phyloP scores from a whole-genome alignment of 2,113 vertebrate genomes.

The Boulengeromyrus knoepffleri region DNA sequence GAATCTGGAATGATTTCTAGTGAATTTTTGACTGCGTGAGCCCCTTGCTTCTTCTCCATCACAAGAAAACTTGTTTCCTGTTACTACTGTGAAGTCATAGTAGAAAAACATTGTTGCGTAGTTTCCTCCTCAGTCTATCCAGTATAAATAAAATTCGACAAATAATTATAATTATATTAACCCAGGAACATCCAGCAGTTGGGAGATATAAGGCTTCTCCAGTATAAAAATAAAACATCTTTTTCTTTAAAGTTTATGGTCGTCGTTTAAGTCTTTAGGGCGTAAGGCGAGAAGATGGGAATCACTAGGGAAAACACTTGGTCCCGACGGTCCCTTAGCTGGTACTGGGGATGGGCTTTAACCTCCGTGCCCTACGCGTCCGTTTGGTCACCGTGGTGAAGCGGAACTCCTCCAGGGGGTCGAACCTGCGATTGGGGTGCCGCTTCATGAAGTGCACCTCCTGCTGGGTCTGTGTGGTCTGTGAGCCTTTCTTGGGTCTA shows the following conservation, averaged over 20 bases:
- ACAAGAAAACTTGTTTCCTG: constrained; percentile 31
- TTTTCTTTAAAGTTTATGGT: constrained; percentile 42
- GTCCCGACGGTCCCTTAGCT: constrained; percentile 42
- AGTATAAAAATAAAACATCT: constrained; percentile 75
- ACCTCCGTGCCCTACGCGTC: constrained; percentile 66
- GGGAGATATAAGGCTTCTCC: constrained; percentile 55
- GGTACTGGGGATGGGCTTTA: constrained; percentile 58
- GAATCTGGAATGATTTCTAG: constrained; percentile 56
- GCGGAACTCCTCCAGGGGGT: constrained; percentile 63
- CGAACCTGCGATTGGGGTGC: constrained; percentile 52
- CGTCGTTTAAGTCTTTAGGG: constrained; percentile 37
- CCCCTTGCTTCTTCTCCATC: constrained; percentile 42
- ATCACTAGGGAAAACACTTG: constrained; percentile 19
- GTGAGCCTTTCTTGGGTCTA: constrained; percentile 63
- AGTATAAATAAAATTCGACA: constrained; percentile 69
- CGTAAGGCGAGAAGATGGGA: constrained; percentile 44
- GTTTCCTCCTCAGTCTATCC: constrained; percentile 57
- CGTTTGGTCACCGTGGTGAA: constrained; percentile 71
- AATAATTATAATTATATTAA: constrained; percentile 51
- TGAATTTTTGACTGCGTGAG: constrained; percentile 36
- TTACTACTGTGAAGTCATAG: constrained; percentile 19
- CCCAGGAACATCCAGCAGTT: constrained; percentile 59
- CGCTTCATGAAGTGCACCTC: constrained; percentile 75
- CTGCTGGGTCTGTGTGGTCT: constrained; percentile 66
- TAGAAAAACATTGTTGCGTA: constrained; percentile 36